These are phyloP conservation scores for Apoda limacodes DNA, from an alignment of 2,888 invertebrate species.

Conservation along the genomic window DNA sequence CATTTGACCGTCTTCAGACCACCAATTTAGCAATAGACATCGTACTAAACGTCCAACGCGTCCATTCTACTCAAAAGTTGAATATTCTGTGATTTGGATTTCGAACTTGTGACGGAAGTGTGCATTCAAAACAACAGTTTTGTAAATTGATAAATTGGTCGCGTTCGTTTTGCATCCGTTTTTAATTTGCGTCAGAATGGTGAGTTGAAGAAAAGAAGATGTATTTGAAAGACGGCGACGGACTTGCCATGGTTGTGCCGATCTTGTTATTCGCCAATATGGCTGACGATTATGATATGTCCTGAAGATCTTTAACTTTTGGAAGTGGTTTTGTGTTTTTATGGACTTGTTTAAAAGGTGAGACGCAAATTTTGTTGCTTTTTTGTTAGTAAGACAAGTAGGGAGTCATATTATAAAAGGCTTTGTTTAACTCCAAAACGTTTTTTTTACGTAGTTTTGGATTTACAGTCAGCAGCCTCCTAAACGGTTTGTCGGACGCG, in stretches of 20 bases:
- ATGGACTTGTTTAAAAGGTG: too few species aligned
- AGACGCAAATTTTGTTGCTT: too few species aligned
- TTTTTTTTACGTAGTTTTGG: too few species aligned
- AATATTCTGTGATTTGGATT: too few species aligned
- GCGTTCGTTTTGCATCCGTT: constrained; percentile 8
- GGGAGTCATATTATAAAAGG: too few species aligned
- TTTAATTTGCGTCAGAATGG: constrained; percentile 30
- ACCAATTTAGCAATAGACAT: constrained; percentile 54
- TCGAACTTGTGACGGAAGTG: constrained; percentile 11
- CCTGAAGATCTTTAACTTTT: constrained; percentile 28
- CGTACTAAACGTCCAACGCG: constrained; percentile 21
- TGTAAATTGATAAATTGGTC: constrained; percentile 16
- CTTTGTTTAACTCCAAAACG: too few species aligned
- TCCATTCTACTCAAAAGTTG: too few species aligned
- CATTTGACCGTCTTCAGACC: constrained; percentile 45
- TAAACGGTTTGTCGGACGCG: too few species aligned
- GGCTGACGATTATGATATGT: constrained; percentile 34
- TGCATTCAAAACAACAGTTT: constrained; percentile 15
- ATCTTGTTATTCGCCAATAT: constrained; percentile 56
- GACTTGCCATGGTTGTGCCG: constrained; percentile 28
- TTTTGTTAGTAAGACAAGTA: too few species aligned
- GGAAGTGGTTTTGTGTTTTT: constrained; percentile 21
- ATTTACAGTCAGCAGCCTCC: too few species aligned
- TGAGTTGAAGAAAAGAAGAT: constrained; percentile 34
- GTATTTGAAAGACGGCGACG: constrained; percentile 37